phyloP scores from a whole-genome alignment of 2,113 vertebrate genomes.

The Nothoprocta perdicaria region DNA sequence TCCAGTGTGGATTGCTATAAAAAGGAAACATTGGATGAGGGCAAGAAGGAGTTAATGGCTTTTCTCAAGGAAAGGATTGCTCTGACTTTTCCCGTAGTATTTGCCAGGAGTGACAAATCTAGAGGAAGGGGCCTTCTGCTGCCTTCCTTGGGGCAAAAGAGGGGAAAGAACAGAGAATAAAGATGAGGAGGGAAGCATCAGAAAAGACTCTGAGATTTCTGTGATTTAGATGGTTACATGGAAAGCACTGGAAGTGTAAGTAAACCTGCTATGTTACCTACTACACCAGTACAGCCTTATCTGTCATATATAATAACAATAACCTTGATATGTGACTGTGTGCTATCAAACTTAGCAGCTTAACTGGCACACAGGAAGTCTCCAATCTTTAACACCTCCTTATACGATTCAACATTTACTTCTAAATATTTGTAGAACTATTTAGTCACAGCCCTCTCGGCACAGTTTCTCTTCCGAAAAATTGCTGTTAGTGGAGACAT shows the following conservation, averaged over 20 bases:
- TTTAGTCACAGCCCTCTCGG: neutral
- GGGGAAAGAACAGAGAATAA: neutral
- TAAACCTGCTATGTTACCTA: neutral
- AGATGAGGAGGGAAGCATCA: fast-evolving
- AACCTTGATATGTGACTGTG: neutral
- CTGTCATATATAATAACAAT: neutral
- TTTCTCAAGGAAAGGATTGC: neutral
- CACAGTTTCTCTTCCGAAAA: neutral
- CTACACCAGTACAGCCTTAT: neutral
- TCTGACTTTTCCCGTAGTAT: conserved; percentile 1
- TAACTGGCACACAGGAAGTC: neutral
- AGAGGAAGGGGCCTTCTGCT: neutral
- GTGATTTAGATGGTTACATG: neutral
- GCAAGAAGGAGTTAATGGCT: neutral
- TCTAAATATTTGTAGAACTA: neutral
- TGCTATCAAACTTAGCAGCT: neutral
- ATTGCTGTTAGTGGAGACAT: neutral
- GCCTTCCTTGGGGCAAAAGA: fast-evolving
- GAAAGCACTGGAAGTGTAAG: neutral
- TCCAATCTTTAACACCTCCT: neutral
- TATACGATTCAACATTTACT: neutral
- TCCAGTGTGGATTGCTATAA: neutral
- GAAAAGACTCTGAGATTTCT: neutral
- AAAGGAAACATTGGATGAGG: neutral
- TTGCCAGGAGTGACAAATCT: conserved; percentile 34